Evolutionary conservation across 2,113 vertebrate genomes (phyloP).

Genomic region (Xenopus borealis): DNA sequence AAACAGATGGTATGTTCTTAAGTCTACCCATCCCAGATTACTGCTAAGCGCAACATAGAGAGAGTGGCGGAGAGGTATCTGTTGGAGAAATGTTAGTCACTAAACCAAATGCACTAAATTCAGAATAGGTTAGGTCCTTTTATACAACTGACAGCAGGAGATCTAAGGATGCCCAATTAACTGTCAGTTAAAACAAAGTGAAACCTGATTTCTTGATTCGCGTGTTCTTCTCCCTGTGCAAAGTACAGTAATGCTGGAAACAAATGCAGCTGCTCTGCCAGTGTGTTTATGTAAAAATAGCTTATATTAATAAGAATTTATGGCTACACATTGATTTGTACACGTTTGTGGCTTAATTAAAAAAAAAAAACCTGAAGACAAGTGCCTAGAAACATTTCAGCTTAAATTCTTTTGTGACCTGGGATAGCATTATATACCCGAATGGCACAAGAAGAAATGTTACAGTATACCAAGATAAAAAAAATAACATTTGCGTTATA

Average conservation of each 20-base stretch:
- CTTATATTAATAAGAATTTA: conserved; percentile 59
- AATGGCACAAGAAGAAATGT: conserved; percentile 9
- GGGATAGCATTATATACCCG: conserved; percentile 7
- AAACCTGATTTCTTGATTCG: too few relatives aligned
- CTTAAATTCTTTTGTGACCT: conserved; percentile 14
- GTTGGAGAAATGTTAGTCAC: too few relatives aligned
- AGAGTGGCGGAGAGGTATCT: too few relatives aligned
- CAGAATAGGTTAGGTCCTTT: too few relatives aligned
- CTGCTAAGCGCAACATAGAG: too few relatives aligned
- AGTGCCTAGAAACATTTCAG: conserved; percentile 51
- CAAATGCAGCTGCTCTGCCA: conserved; percentile 59
- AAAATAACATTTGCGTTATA: conserved; percentile 22
- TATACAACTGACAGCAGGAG: too few relatives aligned
- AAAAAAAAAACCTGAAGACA: conserved; percentile 54
- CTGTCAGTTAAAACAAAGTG: too few relatives aligned
- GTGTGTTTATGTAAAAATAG: conserved; percentile 64
- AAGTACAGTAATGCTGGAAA: not conserved
- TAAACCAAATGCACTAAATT: too few relatives aligned
- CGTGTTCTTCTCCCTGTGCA: not conserved
- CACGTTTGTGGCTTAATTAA: conserved; percentile 41
- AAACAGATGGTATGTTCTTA: too few relatives aligned
- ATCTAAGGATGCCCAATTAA: too few relatives aligned
- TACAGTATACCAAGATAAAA: conserved; percentile 36
- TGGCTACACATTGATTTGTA: conserved; percentile 4
- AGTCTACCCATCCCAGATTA: too few relatives aligned